Percentiles rank a stretch among this genome's conserved stretches.
Conservation (phyloP, 1,140 invertebrate genomes). For the Aricia agestis region DNA sequence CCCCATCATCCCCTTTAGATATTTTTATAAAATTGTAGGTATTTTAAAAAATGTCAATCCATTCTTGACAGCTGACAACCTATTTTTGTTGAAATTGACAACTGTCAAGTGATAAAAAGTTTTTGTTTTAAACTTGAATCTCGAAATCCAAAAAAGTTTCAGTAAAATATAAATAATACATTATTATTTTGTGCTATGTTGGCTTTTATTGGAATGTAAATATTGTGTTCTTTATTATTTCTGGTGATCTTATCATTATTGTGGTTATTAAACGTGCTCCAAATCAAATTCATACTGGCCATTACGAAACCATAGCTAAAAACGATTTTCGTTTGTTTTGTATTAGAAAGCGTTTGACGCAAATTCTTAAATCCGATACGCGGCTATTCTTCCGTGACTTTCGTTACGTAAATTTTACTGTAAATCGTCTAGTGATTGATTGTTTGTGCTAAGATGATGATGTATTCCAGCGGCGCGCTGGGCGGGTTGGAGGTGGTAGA, state of each 20-base stretch:
- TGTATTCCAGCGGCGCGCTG: conserved; percentile 70
- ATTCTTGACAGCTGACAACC: conserved; percentile 2
- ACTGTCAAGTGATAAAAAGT: not conserved
- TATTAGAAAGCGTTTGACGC: conserved; percentile 35
- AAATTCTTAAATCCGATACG: conserved; percentile 27
- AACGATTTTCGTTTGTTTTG: conserved; percentile 30
- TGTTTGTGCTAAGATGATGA: conserved; percentile 54
- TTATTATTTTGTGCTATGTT: conserved; percentile 31
- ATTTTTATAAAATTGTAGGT: too few relatives aligned
- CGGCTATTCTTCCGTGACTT: conserved; percentile 26
- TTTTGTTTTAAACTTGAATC: too few relatives aligned
- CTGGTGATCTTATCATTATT: conserved; percentile 6
- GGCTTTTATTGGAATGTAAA: conserved; percentile 42
- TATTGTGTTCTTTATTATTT: conserved; percentile 2
- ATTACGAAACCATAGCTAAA: conserved; percentile 23
- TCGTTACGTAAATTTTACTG: conserved; percentile 29
- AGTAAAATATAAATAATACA: not conserved
- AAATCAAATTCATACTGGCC: conserved; percentile 19
- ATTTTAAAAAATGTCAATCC: too few relatives aligned
- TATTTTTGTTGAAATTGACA: not conserved
- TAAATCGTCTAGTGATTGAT: conserved; percentile 19
- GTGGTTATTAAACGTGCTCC: not conserved
- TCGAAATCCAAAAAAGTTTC: too few relatives aligned
- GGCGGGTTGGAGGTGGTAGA: conserved; percentile 67
- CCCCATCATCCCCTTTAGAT: too few relatives aligned